These are phyloP conservation scores for Pterois miles DNA, from an alignment of 2,797 vertebrate species.

Conservation along the genomic window DNA sequence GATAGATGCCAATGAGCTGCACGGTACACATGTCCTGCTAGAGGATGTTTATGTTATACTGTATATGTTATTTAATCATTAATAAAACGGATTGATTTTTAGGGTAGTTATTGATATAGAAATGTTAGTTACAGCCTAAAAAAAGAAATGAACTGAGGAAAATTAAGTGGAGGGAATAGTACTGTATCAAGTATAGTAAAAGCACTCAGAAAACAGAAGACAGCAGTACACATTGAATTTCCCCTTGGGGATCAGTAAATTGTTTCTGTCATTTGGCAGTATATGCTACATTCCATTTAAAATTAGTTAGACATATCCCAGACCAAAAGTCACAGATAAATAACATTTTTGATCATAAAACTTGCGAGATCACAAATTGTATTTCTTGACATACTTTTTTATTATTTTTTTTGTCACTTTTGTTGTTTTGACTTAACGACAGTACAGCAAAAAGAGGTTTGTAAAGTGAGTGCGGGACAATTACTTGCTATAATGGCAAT, in stretches of 20 bases:
- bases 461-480: neutral
- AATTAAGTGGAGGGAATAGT: neutral
- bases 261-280: neutral
- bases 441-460: neutral
- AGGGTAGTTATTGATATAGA: constrained; percentile 4
- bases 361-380: neutral
- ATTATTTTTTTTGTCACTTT: no score
- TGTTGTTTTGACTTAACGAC: neutral
- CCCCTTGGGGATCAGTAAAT: neutral
- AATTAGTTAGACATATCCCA: neutral
- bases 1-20: no score
- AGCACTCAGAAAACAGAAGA: neutral
- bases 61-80: neutral
- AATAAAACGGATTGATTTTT: constrained; percentile 5
- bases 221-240: neutral
- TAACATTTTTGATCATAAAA: neutral
- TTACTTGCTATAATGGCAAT: neutral
- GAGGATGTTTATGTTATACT: no score
- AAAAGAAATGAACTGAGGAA: neutral
- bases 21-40: no score
- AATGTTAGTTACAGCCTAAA: neutral
- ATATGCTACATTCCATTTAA: neutral
- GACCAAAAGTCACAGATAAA: neutral
- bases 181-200: neutral
- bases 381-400: neutral